Evolutionary conservation across 2,888 invertebrate species (phyloP).

Genomic region (Coleophora flavipennella): DNA sequence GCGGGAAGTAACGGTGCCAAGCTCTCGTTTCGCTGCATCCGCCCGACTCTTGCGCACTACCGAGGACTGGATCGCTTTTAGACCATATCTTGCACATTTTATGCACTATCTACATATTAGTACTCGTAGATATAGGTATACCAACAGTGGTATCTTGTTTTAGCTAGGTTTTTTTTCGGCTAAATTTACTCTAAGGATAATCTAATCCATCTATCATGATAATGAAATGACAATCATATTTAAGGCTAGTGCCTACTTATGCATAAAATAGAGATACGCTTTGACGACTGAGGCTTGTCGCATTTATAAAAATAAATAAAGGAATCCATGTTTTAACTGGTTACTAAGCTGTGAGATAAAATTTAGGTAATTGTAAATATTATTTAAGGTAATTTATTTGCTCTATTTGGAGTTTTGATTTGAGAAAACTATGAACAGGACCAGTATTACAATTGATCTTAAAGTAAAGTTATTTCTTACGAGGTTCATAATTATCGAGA

Average conservation of each 20-base stretch:
- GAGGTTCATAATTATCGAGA: too few species aligned
- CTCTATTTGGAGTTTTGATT: too few species aligned
- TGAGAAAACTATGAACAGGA: too few species aligned
- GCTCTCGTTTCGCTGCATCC: conserved; percentile 52
- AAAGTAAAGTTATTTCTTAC: background rate
- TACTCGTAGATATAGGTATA: too few species aligned
- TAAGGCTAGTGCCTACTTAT: conserved; percentile 6
- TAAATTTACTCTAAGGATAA: background rate
- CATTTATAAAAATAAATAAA: conserved; percentile 11
- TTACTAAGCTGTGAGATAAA: background rate
- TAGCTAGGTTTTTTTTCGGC: background rate
- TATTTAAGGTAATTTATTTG: too few species aligned
- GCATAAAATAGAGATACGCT: too few species aligned
- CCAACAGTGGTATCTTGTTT: too few species aligned
- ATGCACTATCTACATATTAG: background rate
- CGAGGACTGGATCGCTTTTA: conserved; percentile 1
- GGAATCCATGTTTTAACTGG: conserved; percentile 8
- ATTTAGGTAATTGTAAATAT: background rate
- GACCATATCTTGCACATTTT: conserved; percentile 5
- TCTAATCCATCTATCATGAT: conserved; percentile 1
- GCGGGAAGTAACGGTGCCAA: conserved; percentile 56
- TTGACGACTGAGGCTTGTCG: conserved; percentile 58
- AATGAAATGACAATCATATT: conserved; percentile 10
- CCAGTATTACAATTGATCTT: background rate
- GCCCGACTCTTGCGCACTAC: conserved; percentile 25